These are phyloP conservation scores for Brachirus orientalis DNA, from an alignment of 2,113 vertebrate species.

Conservation along the genomic window DNA sequence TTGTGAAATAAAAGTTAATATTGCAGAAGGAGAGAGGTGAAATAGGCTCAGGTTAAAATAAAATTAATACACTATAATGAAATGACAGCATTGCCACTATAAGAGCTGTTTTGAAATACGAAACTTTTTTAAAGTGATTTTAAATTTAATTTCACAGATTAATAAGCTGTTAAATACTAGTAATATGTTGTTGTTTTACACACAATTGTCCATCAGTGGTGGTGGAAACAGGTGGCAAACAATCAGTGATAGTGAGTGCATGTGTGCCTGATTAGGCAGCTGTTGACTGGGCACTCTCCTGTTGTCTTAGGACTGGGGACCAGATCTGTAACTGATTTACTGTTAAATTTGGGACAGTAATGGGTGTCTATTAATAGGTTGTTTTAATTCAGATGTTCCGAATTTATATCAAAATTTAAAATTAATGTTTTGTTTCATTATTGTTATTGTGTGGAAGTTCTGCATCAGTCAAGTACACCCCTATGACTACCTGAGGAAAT, in stretches of 20 bases:
- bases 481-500: neutral
- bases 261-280: neutral
- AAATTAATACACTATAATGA: neutral
- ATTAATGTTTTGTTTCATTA: no score
- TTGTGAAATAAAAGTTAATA: constrained; percentile 5
- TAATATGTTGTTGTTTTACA: neutral
- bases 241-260: neutral
- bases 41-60: neutral
- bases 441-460: no score
- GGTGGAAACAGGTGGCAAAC: constrained; percentile 32
- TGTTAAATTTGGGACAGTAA: no score
- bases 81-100: no score
- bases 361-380: no score
- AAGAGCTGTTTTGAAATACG: no score
- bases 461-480: no score
- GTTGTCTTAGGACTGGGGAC: neutral
- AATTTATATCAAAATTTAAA: no score
- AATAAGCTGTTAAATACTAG: neutral
- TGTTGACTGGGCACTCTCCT: neutral
- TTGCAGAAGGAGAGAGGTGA: neutral
- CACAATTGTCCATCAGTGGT: constrained; percentile 3
- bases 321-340: no score
- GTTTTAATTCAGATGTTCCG: no score
- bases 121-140: no score
- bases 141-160: neutral